Percentiles rank a stretch among this genome's conserved stretches.
phyloP scores from a whole-genome alignment of 2,888 invertebrate species.

The Lycophotia porphyrea region DNA sequence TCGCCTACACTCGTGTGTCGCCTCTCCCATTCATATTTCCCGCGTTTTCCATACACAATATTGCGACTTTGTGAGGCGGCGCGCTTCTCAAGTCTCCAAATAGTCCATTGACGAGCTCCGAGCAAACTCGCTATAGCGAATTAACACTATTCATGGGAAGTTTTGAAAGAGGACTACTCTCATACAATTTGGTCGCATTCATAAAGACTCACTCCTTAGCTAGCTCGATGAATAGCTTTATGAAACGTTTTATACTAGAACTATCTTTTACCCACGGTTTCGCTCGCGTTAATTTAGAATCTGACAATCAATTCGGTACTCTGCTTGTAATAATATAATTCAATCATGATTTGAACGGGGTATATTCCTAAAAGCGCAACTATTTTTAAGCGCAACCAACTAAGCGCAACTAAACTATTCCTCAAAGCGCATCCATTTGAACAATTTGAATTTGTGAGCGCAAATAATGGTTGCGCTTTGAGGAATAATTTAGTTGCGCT shows the following conservation, averaged over 20 bases:
- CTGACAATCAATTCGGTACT: no score
- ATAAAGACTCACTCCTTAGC: conserved; percentile 90
- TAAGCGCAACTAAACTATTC: no score
- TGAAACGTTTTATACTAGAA: conserved; percentile 84
- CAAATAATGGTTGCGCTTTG: no score
- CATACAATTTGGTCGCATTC: conserved; percentile 91
- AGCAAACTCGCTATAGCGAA: conserved; percentile 90
- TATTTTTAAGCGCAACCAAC: no score
- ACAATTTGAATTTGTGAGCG: no score
- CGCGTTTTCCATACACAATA: conserved; percentile 89
- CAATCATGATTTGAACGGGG: no score
- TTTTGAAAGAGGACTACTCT: conserved; percentile 90
- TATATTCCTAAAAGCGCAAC: no score
- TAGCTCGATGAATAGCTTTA: conserved; percentile 86
- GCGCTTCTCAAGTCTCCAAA: conserved; percentile 87
- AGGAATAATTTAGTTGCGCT: no score
- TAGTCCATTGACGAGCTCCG: conserved; percentile 89
- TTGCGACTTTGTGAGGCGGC: conserved; percentile 84
- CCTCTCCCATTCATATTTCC: conserved; percentile 85
- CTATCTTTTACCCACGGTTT: no score
- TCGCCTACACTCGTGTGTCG: conserved; percentile 80
- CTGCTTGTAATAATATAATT: no score
- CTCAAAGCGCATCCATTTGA: no score
- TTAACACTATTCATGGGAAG: conserved; percentile 90
- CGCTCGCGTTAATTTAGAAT: no score